Base-by-base conservation (phyloP, 2,113 vertebrate species). In the Elanoides forficatus region DNA sequence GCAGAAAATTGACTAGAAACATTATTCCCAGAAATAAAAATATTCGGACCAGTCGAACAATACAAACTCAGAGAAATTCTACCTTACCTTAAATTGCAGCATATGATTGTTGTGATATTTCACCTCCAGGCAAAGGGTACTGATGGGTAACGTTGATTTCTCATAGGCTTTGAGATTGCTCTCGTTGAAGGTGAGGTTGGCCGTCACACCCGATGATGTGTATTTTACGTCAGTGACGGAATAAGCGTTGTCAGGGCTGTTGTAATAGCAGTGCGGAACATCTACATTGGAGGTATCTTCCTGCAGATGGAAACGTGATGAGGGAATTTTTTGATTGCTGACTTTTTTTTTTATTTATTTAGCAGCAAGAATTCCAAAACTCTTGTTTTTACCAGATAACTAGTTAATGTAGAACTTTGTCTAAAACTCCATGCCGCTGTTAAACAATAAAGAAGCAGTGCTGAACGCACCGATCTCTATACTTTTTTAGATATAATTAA, bases 71-170 rank as follows among this genome's bases (percentile, higher is more conserved):
- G 19, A 17, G 23, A 14, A 45, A 30, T 74, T 55, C 65, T 11
- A 30, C 42, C 25, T 67, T 88, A 99, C 99, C 98, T 99, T 99
- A 92, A 99, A 99, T n/a, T 98, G 99, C 32, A 99, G 91, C 97
- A 99, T 98, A 30, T 98, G 76, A 38, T 97, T 75, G 70, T 65
- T 98, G 88, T 99, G 99, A 86, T 98, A 99, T 43, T 43, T 98
- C 95, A 99, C 98, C 36, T 99, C 97, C 67, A 99, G 98, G 27
- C 91, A 91, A 38, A 99, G 98, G 9, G 19, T 97, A 56, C 98
- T 25, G 25, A 99, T 98, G 68, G 98, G 97, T 4, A 47, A 65
- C 3, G 97, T 98, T 1, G 71, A 75, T 2, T 81, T 36, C 2
- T 84, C 88, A 6, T 86, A 87, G 12, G 50, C 88, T 81, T 43